phyloP scores from a whole-genome alignment of 2,888 invertebrate genomes.

The Thymelicus sylvestris region DNA sequence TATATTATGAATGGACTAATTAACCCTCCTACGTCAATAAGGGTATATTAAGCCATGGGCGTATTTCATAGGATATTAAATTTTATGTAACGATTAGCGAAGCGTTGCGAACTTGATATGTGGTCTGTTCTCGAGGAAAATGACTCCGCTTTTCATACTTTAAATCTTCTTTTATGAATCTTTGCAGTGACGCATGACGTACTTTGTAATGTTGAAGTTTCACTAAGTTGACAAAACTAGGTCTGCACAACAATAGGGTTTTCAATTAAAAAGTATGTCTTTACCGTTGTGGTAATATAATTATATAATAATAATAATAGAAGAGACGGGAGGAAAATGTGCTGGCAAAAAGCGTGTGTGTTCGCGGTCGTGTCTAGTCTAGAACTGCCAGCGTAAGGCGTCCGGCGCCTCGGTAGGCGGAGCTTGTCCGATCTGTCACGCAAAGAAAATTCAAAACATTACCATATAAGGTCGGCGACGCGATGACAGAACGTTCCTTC shows the following conservation, averaged over 20 bases:
- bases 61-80: constrained; percentile 27
- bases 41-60: constrained; percentile 21
- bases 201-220: constrained; percentile 9
- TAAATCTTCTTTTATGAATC: constrained; percentile 30
- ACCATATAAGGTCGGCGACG: too few species aligned
- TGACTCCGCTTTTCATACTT: constrained; percentile 10
- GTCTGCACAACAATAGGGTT: not conserved
- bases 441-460: too few species aligned
- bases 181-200: constrained; percentile 3
- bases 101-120: constrained; percentile 16
- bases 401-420: too few species aligned
- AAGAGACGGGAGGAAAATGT: too few species aligned
- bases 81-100: constrained; percentile 27
- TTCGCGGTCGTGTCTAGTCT: too few species aligned
- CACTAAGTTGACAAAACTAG: not conserved
- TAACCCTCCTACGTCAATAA: constrained; percentile 22
- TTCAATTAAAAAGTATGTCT: too few species aligned
- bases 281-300: too few species aligned
- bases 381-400: too few species aligned
- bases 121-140: constrained; percentile 16
- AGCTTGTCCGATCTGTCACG: too few species aligned
- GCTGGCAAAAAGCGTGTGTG: too few species aligned
- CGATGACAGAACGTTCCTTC: too few species aligned
- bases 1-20: constrained; percentile 19
- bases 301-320: too few species aligned